Evolutionary conservation across 1,140 invertebrate genomes (phyloP), one percentile per base, ranked within the genome.

Genomic region (Drosophila azteca): DNA sequence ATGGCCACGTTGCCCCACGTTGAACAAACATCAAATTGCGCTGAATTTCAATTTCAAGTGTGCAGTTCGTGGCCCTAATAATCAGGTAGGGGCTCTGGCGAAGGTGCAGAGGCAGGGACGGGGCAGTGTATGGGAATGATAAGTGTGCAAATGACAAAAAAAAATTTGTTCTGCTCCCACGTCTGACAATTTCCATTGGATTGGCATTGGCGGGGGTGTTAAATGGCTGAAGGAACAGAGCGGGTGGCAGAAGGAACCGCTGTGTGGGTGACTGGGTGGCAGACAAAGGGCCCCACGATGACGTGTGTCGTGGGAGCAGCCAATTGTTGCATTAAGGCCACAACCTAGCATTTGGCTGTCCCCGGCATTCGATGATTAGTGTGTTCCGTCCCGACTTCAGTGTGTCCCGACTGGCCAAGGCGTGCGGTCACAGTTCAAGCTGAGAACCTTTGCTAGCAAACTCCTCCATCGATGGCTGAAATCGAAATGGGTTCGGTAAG

Each of bases 311-410:
- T 53, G 63, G 39, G 55, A 60, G 29, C 29, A 54, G 53, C 48
- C 74, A 87, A 69, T 85, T 85, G 82, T 85, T 85, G 82, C 82
- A 87, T 87, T 62, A 57, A 6, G 20, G 44, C 44, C 24, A 8
- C 52, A 17, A 50, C 31, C 11, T 39, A 13, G 35, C 35, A 48
- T 46, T 65, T 52, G 15, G 20, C 31, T 46, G 39, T 6, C 17
- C 5, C 11, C 22, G 8, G n/a, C n/a, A 15, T 13, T 39, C 49
- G 26, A 41, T 65, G 49, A 66, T 77, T 65, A 71, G 43, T 51
- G 7, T 8, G 15, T 35, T 22, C 13, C 41, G 46, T 11, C 17
- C 17, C 17, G 17, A 20, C 17, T 50, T 85, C 68, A 85, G 82
- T 85, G 48, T 51, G 52, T 17, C 55, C 59, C 48, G 31, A 50